Percentiles rank a stretch among this genome's conserved stretches.
Conservation (phyloP, 2,888 invertebrate genomes). For the Penaeus monodon region DNA sequence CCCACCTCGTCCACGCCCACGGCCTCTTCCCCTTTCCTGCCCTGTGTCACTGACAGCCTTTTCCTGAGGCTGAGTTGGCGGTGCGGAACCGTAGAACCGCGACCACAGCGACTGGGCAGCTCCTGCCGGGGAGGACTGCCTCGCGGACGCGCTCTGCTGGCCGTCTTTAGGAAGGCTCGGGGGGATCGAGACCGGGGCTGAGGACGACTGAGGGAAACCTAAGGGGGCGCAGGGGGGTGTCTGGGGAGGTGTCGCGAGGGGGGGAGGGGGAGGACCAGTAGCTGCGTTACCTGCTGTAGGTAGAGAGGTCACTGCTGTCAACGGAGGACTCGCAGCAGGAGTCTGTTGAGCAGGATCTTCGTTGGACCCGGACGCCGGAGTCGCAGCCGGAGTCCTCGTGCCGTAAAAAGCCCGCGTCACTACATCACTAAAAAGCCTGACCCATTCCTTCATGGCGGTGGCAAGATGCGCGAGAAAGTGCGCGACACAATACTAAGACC, state of each 20-base stretch:
- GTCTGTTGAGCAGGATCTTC: not conserved
- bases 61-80: not conserved
- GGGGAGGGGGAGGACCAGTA: not conserved
- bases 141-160: not conserved
- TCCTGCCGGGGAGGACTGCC: not conserved
- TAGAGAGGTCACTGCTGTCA: constrained; percentile 30
- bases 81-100: not conserved
- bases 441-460: constrained; percentile 37
- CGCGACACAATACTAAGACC: constrained; percentile 3
- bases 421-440: constrained; percentile 39
- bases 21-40: constrained; percentile 20
- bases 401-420: constrained; percentile 41
- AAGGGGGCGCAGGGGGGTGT: not conserved
- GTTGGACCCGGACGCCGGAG: not conserved
- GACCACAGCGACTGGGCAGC: not conserved
- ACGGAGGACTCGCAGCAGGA: not conserved
- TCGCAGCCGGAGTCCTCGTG: not conserved
- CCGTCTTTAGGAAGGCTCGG: not conserved
- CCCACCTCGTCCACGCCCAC: constrained; percentile 18
- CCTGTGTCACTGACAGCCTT: not conserved
- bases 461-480: not conserved
- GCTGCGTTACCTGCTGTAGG: constrained; percentile 28
- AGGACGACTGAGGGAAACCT: not conserved
- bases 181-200: not conserved
- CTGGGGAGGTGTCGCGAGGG: not conserved